Base-by-base conservation (phyloP, 23 tunicate species). In the Trididemnum clinides region DNA sequence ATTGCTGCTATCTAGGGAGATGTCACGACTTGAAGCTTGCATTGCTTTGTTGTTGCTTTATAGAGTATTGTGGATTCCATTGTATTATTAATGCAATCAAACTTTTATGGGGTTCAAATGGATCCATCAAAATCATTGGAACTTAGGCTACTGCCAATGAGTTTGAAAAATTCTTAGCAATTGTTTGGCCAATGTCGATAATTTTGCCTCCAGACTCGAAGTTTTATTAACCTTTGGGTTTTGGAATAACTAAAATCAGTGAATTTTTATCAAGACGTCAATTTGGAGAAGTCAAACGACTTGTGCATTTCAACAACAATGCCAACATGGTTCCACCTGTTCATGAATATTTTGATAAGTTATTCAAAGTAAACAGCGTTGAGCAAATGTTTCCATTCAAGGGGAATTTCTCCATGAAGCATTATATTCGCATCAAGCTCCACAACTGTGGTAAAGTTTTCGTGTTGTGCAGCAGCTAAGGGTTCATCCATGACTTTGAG, bases 11-110 rank as follows among this genome's bases (percentile, higher is more conserved):
- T n/a, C n/a, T n/a, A n/a, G n/a, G n/a, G n/a, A n/a, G n/a, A n/a
- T n/a, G n/a, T n/a, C n/a, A n/a, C n/a, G n/a, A n/a, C n/a, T n/a
- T n/a, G n/a, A n/a, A n/a, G n/a, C n/a, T n/a, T n/a, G n/a, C n/a
- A n/a, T n/a, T n/a, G n/a, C n/a, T n/a, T n/a, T n/a, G n/a, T n/a
- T n/a, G n/a, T n/a, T n/a, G n/a, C n/a, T n/a, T n/a, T n/a, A n/a
- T n/a, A n/a, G 12, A 69, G 37, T 31, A 28, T 69, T 2, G 30
- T 69, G 7, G 21, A 33, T 69, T 37, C 28, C 37, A 69, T 69
- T 69, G 76, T 69, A n/a, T 29, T 5, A 29, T n/a, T n/a, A n/a
- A n/a, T n/a, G n/a, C 76, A 69, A 31, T 69, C 76, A 69, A 73
- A 73, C 28, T 37, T 73, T 2, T 73, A 38, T 37, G 54, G 57